Base-by-base conservation (phyloP, 1,140 invertebrate genomes). In the Drosophila sp. region DNA sequence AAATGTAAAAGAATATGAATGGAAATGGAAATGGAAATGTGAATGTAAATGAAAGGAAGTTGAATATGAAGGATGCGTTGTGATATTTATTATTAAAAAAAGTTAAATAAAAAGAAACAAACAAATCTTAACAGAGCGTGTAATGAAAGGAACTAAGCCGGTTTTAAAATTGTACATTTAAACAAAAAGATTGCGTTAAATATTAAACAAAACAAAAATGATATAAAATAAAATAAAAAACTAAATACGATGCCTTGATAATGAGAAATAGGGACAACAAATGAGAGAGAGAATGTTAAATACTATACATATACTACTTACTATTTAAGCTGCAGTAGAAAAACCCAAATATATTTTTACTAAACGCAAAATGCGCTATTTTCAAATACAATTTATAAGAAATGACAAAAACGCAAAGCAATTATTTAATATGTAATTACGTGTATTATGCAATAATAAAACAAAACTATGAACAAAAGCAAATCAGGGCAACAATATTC, bases 81-180 rank as follows among this genome's bases (percentile, higher is more conserved):
- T 90, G 89, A 90, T 90, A 90, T 90, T 90, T 90, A 89, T 89
- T 89, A 90, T 90, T 74, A 80, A 80, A 89, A 83, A 62, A 82
- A 61, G 64, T 38, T 62, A 59, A 58, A 74, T 58, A 36, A 62
- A 75, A 61, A 62, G 43, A 76, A 76, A 66, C 11, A 25, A 63
- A 38, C 36, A 38, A 64, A 66, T 70, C 62, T 76, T 64, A 77
- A 69, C 59, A 59, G 61, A 84, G 61, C 59, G 83, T 76, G 27
- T 89, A 89, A 83, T 89, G 83, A 87, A 83, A 84, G 50, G 84
- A 89, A 83, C 84, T 89, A 89, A 89, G 80, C 65, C 73, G 83
- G 83, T 89, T 87, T 87, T 87, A 89, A 87, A 87, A 87, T 87
- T 87, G 82, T 87, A 87, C 83, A 87, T 87, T 89, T 73, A 82